Conservation (phyloP, 2,888 invertebrate species). For the Conus canariensis region DNA sequence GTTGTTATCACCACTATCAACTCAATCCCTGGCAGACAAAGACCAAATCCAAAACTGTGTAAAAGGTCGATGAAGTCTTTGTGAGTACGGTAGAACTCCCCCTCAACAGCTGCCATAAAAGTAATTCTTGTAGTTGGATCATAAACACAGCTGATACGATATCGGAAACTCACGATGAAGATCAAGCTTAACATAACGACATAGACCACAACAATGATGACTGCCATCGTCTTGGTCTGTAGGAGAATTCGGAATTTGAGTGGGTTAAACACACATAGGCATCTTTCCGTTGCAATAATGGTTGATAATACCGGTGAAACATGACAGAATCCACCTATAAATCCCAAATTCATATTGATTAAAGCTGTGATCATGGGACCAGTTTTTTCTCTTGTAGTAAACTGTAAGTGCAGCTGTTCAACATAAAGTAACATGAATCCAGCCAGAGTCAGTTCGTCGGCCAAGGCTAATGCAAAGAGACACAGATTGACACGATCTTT, state of each 20-base stretch:
- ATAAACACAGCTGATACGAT: neutral
- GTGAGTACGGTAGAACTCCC: neutral
- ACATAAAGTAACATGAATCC: neutral
- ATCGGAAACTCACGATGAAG: neutral
- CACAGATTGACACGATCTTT: neutral
- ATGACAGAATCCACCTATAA: neutral
- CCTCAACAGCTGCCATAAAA: neutral
- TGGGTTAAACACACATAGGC: neutral
- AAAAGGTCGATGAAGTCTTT: neutral
- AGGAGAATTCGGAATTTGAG: neutral
- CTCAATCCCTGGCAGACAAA: neutral
- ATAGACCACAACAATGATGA: neutral
- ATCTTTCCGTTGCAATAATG: neutral
- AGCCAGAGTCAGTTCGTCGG: neutral
- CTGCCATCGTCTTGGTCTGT: conserved; percentile 1
- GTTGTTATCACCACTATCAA: neutral
- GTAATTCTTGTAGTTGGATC: neutral
- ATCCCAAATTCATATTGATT: neutral
- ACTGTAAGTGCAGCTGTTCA: neutral
- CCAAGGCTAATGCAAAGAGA: neutral
- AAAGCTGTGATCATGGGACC: neutral
- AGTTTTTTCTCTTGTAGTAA: neutral
- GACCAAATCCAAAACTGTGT: neutral
- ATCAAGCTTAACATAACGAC: neutral
- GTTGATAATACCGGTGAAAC: neutral